Base-by-base conservation (phyloP, 2,113 vertebrate species). In the Thomomys bottae region DNA sequence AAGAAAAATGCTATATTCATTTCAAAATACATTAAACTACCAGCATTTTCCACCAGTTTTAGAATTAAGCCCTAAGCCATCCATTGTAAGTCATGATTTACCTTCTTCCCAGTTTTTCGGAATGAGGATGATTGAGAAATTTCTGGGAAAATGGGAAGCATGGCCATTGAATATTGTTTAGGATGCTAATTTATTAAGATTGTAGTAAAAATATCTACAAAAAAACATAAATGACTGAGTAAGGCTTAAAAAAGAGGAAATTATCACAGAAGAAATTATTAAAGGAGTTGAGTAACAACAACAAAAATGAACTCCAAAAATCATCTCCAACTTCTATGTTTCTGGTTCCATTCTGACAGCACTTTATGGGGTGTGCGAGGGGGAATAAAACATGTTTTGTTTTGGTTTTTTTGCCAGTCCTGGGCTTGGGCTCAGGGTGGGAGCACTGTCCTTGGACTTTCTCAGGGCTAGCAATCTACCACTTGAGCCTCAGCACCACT, bases 211-310 rank as follows among this genome's bases (percentile, higher is more conserved):
- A 42, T 54, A 75, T 68, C 23, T 91, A 66, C 64, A n/a, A n/a
- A 11, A 36, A 85, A n/a, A 78, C 23, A 76, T 49, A n/a, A 75
- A 36, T 70, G 85, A 76, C 8, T 79, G 18, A 90, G 94, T 83
- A 54, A 70, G 17, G 59, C 34, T 42, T 63, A 85, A 15, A 40
- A 30, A 61, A 81, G 49, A 84, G 73, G 17, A 92, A 92, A 88
- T 17, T 21, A 70, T 3, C 71, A 90, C 70, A 89, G 34, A 89
- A 88, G 36, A 92, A 87, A 77, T 90, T 42, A 66, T 64, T 66
- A 79, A 91, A 79, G 34, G 88, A 87, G 91, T 21, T 34, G 9
- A 87, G 14, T 78, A 84, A 89, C 84, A n/a, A 80, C n/a, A n/a
- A n/a, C n/a, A n/a, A 82, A 88, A 81, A 54, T 81, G 30, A 87